These are phyloP conservation scores for Hermaeophaga mercurialis DNA, from an alignment of 2,888 invertebrate species.

Conservation along the genomic window DNA sequence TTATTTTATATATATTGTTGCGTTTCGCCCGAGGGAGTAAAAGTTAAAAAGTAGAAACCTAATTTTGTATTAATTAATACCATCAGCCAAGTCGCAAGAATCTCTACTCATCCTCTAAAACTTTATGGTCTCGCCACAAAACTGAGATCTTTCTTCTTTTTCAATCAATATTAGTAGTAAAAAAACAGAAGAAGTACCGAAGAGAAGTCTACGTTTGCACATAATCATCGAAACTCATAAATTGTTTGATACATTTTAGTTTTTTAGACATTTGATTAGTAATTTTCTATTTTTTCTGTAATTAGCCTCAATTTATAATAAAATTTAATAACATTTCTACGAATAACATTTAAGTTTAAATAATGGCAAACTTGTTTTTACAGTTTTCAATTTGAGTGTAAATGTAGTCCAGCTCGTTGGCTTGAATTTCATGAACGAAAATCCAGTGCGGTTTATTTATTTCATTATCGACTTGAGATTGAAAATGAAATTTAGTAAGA, in stretches of 20 bases:
- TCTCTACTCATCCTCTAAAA: background rate
- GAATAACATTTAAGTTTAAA: no score
- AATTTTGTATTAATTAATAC: background rate
- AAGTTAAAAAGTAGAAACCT: background rate
- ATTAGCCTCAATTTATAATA: no score
- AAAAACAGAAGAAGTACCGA: no score
- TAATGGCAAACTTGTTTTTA: no score
- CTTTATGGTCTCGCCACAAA: background rate
- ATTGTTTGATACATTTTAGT: no score
- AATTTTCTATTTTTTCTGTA: no score
- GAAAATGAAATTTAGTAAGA: slow-evolving; percentile 16
- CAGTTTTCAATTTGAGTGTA: background rate
- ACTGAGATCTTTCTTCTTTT: background rate
- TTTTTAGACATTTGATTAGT: no score
- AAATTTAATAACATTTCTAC: no score
- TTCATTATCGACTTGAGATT: slow-evolving; percentile 9
- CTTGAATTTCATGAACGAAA: slow-evolving; percentile 11
- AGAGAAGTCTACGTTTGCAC: background rate
- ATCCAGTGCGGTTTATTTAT: slow-evolving; percentile 12
- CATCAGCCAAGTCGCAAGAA: background rate
- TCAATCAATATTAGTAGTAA: background rate
- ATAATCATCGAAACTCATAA: background rate
- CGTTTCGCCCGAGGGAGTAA: background rate
- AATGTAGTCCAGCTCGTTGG: slow-evolving; percentile 4
- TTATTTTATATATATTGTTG: no score